phyloP scores from a whole-genome alignment of 2,113 vertebrate species.

The Ctenodactylus gundi region DNA sequence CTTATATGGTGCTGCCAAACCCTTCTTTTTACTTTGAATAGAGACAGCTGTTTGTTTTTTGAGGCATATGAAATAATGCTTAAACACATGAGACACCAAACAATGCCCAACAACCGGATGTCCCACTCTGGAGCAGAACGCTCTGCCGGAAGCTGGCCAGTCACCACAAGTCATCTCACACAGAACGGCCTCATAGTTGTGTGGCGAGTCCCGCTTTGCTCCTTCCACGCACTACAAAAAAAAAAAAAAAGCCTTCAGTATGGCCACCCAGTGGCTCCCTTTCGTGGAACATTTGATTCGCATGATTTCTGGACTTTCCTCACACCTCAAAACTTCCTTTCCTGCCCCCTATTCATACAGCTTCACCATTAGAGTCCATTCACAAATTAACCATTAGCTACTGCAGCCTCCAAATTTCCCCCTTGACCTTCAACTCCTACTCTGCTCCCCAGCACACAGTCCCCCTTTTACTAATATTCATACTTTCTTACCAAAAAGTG shows the following conservation, averaged over 20 bases:
- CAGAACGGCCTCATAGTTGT: fast-evolving
- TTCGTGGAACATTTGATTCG: constrained; percentile 42
- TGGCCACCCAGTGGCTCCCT: not conserved
- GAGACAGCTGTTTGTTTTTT: not conserved
- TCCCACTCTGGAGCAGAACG: too few relatives aligned
- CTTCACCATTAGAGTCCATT: not conserved
- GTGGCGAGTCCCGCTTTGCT: not conserved
- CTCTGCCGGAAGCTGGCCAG: not conserved
- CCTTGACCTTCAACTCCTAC: constrained; percentile 72
- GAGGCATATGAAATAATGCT: not conserved
- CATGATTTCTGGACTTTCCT: constrained; percentile 59
- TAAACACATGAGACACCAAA: not conserved
- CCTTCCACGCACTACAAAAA: not conserved
- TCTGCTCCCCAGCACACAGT: not conserved
- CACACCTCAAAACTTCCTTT: constrained; percentile 22
- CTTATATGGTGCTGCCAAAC: too few relatives aligned
- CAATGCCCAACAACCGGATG: not conserved
- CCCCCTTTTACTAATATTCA: constrained; percentile 20
- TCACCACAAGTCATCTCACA: not conserved
- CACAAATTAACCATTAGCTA: not conserved
- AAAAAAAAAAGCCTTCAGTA: not conserved
- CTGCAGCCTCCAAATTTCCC: constrained; percentile 48
- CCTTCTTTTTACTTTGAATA: not conserved
- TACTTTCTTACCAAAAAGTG: constrained; percentile 2
- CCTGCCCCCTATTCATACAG: not conserved